Conservation (phyloP, 2,797 vertebrate genomes). For the Myotis pilosus region DNA sequence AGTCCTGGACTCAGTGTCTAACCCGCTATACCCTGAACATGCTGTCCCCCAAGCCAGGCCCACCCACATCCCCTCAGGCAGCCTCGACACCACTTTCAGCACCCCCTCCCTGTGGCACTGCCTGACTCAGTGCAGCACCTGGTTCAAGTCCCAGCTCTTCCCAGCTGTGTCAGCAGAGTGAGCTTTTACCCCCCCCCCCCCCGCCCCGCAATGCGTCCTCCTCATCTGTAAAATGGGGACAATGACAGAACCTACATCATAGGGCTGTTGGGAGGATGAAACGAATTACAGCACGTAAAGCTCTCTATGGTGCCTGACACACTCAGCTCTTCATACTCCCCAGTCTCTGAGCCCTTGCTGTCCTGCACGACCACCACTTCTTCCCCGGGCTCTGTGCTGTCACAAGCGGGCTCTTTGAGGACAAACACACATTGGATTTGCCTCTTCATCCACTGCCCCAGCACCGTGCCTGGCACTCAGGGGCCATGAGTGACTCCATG, state of each 20-base stretch:
- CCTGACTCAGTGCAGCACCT: background rate
- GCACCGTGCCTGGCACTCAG: background rate
- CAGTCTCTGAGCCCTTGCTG: background rate
- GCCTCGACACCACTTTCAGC: background rate
- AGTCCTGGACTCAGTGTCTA: background rate
- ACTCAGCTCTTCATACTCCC: background rate
- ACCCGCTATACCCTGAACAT: background rate
- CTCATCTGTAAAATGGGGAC: background rate
- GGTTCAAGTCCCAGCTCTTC: background rate
- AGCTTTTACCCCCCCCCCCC: background rate
- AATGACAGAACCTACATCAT: background rate
- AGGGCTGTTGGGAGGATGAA: background rate
- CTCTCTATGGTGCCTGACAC: background rate
- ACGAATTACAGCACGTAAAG: background rate
- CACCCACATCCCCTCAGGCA: background rate
- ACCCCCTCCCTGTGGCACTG: background rate
- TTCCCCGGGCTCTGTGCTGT: background rate
- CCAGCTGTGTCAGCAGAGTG: background rate
- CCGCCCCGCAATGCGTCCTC: rapidly evolving
- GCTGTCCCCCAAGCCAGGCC: background rate
- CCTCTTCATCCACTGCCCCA: background rate
- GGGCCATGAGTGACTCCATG: background rate
- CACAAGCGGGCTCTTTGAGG: background rate
- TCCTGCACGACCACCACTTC: background rate
- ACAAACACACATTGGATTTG: background rate